Conservation (phyloP, 2,797 vertebrate genomes). For the Valencia hispanica region DNA sequence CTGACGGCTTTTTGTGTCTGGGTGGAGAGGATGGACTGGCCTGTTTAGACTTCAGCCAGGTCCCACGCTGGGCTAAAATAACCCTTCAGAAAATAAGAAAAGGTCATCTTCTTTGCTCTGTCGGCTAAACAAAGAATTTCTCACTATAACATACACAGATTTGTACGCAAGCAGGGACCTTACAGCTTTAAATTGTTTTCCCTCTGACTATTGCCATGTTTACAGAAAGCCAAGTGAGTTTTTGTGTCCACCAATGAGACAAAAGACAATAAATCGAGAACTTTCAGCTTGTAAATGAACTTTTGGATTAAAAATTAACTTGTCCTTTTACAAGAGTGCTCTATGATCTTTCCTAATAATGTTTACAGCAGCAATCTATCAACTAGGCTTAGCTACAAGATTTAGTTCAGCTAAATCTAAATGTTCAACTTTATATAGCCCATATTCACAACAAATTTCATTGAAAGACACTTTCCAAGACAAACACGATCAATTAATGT, state of each 20-base stretch:
- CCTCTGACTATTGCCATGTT: constrained; percentile 10
- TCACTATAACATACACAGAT: not conserved
- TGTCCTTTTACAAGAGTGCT: not conserved
- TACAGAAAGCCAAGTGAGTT: constrained; percentile 20
- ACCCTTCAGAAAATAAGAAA: constrained; percentile 55
- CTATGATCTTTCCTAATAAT: constrained; percentile 22
- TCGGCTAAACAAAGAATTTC: constrained; percentile 10
- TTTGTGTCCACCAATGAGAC: not conserved
- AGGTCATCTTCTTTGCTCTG: constrained; percentile 5
- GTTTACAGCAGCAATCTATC: constrained; percentile 1
- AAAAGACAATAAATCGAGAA: constrained; percentile 23
- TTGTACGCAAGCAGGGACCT: not conserved
- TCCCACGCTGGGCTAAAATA: constrained; percentile 56
- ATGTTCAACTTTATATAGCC: not conserved
- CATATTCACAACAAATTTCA: not conserved
- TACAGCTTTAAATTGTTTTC: not conserved
- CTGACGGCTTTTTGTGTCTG: constrained; percentile 50
- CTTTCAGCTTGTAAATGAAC: not conserved
- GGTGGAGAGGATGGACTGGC: constrained; percentile 56
- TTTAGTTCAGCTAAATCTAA: not conserved
- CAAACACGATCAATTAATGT: not conserved
- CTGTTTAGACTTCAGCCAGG: constrained; percentile 72
- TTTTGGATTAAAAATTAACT: not conserved
- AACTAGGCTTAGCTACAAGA: not conserved
- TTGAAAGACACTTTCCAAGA: not conserved